These are phyloP conservation scores for Plagodis dolabraria DNA, from an alignment of 2,888 invertebrate species.

Conservation along the genomic window DNA sequence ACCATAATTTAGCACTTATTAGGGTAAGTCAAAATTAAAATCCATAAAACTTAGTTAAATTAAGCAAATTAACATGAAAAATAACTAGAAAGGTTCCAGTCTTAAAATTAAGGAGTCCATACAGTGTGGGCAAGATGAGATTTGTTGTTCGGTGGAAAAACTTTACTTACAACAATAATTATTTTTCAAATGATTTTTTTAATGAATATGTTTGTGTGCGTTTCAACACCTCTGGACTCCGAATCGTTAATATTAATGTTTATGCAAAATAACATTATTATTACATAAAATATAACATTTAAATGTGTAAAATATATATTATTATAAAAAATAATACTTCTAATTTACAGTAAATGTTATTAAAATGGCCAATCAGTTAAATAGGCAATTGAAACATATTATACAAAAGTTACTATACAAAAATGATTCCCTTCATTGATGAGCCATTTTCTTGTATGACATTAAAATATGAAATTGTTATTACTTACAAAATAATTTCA, in stretches of 20 bases:
- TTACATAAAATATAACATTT: not conserved
- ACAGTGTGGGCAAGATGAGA: constrained; percentile 25
- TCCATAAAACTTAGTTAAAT: constrained; percentile 50
- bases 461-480: too few relatives aligned
- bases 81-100: constrained; percentile 50
- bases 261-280: constrained; percentile 2
- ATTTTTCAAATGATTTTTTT: not conserved
- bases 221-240: constrained; percentile 18
- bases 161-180: not conserved
- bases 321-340: too few relatives aligned
- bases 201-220: not conserved
- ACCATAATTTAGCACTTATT: constrained; percentile 56
- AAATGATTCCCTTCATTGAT: too few relatives aligned
- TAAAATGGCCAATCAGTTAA: too few relatives aligned
- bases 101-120: constrained; percentile 47
- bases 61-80: constrained; percentile 51
- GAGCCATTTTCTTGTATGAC: too few relatives aligned
- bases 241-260: constrained; percentile 8
- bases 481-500: not conserved
- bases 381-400: too few relatives aligned
- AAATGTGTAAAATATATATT: too few relatives aligned
- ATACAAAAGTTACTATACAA: too few relatives aligned
- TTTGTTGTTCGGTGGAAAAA: constrained; percentile 8
- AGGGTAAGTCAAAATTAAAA: constrained; percentile 29
- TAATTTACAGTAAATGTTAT: too few relatives aligned